phyloP scores from a whole-genome alignment of 2,113 vertebrate genomes.

The Coptodon bakossiorum region DNA sequence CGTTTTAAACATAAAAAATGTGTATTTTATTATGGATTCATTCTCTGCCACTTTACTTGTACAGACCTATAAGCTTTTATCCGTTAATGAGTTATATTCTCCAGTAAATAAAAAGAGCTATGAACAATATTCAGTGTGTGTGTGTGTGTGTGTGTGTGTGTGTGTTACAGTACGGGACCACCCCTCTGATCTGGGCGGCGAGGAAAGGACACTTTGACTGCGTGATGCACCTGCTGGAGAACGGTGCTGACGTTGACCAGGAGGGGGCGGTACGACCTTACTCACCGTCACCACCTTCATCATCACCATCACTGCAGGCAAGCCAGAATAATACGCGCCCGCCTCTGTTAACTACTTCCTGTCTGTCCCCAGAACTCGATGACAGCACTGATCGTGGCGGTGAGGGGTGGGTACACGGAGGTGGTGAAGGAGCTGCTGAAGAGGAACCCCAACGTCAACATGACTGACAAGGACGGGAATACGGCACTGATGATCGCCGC shows the following conservation, averaged over 20 bases:
- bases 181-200: conserved; percentile 92
- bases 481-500: conserved; percentile 96
- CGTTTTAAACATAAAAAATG: neutral
- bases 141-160: neutral
- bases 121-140: neutral
- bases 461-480: conserved; percentile 97
- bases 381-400: conserved; percentile 96
- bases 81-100: conserved; percentile 24
- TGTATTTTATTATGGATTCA: neutral
- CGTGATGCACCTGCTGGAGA: conserved; percentile 89
- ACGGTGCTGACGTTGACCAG: conserved; percentile 94
- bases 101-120: neutral
- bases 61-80: conserved; percentile 25
- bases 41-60: neutral
- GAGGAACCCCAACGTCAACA: conserved; percentile 93
- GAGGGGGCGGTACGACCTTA: conserved; percentile 85
- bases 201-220: conserved; percentile 92
- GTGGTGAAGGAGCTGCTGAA: conserved; percentile 97
- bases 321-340: neutral
- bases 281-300: neutral
- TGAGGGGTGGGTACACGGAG: conserved; percentile 87
- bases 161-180: conserved; percentile 86
- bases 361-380: conserved; percentile 84
- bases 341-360: neutral
- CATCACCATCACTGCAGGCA: neutral